phyloP scores from a whole-genome alignment of 2,797 vertebrate genomes.

The Enteromius radiatus region DNA sequence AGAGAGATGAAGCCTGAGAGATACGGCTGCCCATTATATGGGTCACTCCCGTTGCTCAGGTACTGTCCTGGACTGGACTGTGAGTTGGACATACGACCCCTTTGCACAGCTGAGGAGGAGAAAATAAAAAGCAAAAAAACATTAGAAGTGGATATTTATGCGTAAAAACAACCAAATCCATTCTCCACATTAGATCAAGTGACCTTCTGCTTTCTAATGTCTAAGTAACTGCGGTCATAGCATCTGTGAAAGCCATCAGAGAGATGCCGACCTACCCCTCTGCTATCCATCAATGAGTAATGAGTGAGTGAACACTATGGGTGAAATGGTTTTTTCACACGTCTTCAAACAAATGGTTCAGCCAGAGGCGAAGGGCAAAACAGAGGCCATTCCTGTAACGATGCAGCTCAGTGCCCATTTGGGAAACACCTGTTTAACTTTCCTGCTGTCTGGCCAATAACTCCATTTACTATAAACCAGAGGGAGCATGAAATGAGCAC shows the following conservation, averaged over 20 bases:
- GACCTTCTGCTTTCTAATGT: neutral
- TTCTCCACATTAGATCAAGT: neutral
- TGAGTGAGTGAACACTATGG: conserved; percentile 72
- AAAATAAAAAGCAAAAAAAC: neutral
- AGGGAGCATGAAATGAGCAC: conserved; percentile 45
- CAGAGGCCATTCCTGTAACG: conserved; percentile 56
- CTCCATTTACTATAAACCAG: conserved; percentile 76
- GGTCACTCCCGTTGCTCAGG: conserved; percentile 80
- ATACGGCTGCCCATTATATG: conserved; percentile 84
- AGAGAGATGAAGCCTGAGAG: conserved; percentile 87
- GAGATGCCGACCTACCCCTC: conserved; percentile 50
- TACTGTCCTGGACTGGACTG: conserved; percentile 86
- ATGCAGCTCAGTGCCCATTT: conserved; percentile 75
- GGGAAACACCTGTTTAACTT: conserved; percentile 82
- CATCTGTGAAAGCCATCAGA: conserved; percentile 51
- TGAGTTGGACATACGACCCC: conserved; percentile 84
- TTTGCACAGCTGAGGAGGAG: conserved; percentile 80
- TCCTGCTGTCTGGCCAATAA: conserved; percentile 76
- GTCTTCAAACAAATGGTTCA: conserved; percentile 74
- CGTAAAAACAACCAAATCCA: conserved; percentile 7
- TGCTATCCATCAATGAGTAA: conserved; percentile 71
- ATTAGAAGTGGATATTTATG: conserved; percentile 9
- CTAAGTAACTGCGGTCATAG: neutral
- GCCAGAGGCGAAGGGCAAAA: conserved; percentile 73
- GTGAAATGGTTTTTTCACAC: conserved; percentile 74